Base-by-base conservation (phyloP, 2,797 vertebrate species). In the Cheirogaleus major region DNA sequence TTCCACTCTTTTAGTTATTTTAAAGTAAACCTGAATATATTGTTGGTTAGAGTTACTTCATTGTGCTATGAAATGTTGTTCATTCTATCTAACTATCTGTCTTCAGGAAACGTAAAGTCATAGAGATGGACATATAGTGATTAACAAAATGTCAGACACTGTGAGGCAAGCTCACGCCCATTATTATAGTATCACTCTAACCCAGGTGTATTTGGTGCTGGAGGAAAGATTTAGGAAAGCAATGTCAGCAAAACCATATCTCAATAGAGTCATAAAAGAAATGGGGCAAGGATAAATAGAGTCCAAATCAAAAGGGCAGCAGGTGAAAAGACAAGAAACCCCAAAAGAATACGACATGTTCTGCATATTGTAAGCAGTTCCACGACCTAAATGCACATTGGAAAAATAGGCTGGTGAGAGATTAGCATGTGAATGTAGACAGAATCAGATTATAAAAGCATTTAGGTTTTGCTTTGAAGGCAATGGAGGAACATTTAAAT, bases 281-380 rank as follows among this genome's bases (percentile, higher is more conserved):
- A 79, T 57, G 17, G 15, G 7, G 4, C 17, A 25, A 83, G 35
- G 18, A n/a, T 43, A 63, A 86, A 75, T 35, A 8, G 30, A 27
- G 18, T 5, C 14, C 27, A 32, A 38, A 9, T 23, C 41, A 38
- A 67, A 93, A 41, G 25, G 35, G 32, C 32, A 63, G 48, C 4
- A 10, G 13, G 17, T 81, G 20, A 48, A 86, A 43, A 45, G 3
- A 43, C 13, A 48, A 70, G 18, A 59, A 48, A 45, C 1, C 2
- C 2, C n/a, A 0, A 30, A 59, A 61, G 4, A 50, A 48, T n/a
- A 76, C 1, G 6, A 14, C 0, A 7, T 4, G 3, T 38, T 63
- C 38, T 61, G 1, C 52, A 25, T 7, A 55, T 10, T 14, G 1
- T 0, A 72, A 76, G 1, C 3, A 4, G 11, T 17, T 52, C 0